phyloP scores from a whole-genome alignment of 2,113 vertebrate genomes.

The Cnemophilus loriae region DNA sequence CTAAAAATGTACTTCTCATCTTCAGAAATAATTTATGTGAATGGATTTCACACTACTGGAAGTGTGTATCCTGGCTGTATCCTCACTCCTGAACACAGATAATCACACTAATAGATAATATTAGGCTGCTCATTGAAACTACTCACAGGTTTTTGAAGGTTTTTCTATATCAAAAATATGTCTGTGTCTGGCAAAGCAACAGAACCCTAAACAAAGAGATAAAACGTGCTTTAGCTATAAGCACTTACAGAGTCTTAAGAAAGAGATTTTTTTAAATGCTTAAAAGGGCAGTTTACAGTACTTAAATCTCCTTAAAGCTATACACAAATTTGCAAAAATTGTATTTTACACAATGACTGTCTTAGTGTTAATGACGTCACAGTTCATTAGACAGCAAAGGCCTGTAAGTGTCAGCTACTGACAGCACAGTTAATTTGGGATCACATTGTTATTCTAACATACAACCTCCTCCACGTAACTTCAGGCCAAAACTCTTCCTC shows the following conservation, averaged over 20 bases:
- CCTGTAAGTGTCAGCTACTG: background rate
- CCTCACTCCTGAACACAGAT: background rate
- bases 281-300: background rate
- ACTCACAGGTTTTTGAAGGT: background rate
- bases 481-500: background rate
- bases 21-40: background rate
- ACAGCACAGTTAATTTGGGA: background rate
- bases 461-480: background rate
- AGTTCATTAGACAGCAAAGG: background rate
- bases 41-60: background rate
- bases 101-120: background rate
- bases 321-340: background rate
- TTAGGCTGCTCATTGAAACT: background rate
- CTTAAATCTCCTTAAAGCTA: background rate
- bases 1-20: background rate
- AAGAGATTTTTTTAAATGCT: background rate
- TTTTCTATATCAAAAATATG: background rate
- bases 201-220: background rate
- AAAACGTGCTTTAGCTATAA: background rate
- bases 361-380: background rate
- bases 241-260: background rate
- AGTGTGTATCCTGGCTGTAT: background rate
- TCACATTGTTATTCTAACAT: background rate
- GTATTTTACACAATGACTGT: background rate
- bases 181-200: background rate